Conservation (phyloP, 2,888 invertebrate genomes). For the Coleophora deauratella region DNA sequence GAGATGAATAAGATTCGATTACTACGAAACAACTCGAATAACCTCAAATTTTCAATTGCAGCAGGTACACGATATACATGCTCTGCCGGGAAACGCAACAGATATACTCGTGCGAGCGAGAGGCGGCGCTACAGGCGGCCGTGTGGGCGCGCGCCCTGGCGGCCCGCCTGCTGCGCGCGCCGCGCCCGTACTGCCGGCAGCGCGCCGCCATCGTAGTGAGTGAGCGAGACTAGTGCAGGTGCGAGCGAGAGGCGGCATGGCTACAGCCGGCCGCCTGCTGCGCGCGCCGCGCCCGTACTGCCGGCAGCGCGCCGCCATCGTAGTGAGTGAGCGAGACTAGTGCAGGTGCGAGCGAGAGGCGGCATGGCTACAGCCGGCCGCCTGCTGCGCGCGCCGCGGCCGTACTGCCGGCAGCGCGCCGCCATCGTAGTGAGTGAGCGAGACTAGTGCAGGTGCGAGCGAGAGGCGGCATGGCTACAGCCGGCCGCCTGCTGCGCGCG, state of each 20-base stretch:
- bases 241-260: too few relatives aligned
- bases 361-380: constrained; percentile 30
- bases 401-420: constrained; percentile 29
- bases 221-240: neutral
- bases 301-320: constrained; percentile 31
- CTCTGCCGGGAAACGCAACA: constrained; percentile 87
- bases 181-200: constrained; percentile 29
- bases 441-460: neutral
- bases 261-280: constrained; percentile 38
- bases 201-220: constrained; percentile 39
- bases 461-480: constrained; percentile 11
- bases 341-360: too few relatives aligned
- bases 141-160: constrained; percentile 85
- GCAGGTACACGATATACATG: constrained; percentile 45
- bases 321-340: constrained; percentile 24
- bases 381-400: constrained; percentile 35
- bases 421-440: constrained; percentile 35
- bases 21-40: too few relatives aligned
- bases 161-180: constrained; percentile 38
- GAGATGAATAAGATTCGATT: too few relatives aligned
- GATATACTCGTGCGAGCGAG: constrained; percentile 84
- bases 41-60: too few relatives aligned
- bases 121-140: constrained; percentile 85
- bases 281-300: constrained; percentile 33
- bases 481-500: constrained; percentile 40